Evolutionary conservation across 2,113 vertebrate species (phyloP), one percentile per base, ranked within the genome.

Genomic region (Pogona vitticeps): DNA sequence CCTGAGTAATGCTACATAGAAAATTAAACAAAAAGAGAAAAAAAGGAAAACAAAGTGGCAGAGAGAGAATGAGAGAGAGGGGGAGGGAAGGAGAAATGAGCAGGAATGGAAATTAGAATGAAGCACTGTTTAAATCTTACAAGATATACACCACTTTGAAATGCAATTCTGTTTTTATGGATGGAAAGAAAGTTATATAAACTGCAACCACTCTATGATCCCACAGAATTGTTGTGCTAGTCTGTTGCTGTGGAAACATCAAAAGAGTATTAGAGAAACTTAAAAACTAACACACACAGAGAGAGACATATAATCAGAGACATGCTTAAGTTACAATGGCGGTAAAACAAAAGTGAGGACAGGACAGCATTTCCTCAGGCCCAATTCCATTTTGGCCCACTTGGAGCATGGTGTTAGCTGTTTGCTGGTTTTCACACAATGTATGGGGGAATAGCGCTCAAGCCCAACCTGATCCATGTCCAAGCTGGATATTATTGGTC

Each of bases 11-110:
- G 82, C 83, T 71, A 68, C 17, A 75, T 70, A 0, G 8, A 92
- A 89, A 92, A 90, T 88, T 77, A 91, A 94, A 89, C 75, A 93
- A 90, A 91, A 21, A 76, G 36, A 79, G 52, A 23, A 68, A 68
- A 52, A 52, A 52, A 52, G 46, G 46, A 52, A 52, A 52, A 52
- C 46, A 52, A 52, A 52, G 46, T 6, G 46, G 10, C 46, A 52
- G 46, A 52, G 46, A 52, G 46, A 52, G 46, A 52, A 52, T 52
- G 46, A n/a, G 65, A n/a, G 82, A 88, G 81, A 61, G 46, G 6
- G n/a, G 31, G 68, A 17, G 33, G 78, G 23, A 8, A 56, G 56
- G 52, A 75, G 42, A 65, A 80, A 89, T 46, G 18, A 89, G 28
- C 59, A 87, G 59, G 31, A 70, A 28, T 75, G n/a, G 21, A 72